Conservation (phyloP, 2,113 vertebrate species). For the Pan paniscus region DNA sequence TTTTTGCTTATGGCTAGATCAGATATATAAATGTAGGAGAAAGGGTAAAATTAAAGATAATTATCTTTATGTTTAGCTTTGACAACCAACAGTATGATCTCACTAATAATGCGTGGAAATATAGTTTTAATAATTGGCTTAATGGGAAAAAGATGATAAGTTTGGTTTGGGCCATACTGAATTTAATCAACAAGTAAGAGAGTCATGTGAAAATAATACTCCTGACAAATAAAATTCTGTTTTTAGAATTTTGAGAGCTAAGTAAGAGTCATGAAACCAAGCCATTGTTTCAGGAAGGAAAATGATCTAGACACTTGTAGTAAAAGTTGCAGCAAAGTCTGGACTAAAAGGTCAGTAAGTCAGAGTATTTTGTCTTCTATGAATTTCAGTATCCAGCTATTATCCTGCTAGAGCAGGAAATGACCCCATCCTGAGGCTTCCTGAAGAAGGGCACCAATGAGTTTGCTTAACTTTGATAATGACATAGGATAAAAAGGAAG, state of each 20-base stretch:
- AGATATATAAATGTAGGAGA: neutral
- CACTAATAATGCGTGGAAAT: neutral
- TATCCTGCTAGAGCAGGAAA: neutral
- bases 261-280: neutral
- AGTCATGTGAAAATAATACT: neutral
- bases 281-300: neutral
- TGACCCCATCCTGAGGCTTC: neutral
- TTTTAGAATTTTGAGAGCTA: neutral
- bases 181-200: neutral
- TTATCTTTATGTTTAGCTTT: neutral
- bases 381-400: neutral
- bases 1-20: neutral
- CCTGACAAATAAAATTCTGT: neutral
- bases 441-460: neutral
- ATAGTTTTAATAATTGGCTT: neutral
- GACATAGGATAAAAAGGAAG: neutral
- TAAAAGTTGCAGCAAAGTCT: neutral
- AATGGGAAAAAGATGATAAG: neutral
- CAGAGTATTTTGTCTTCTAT: neutral
- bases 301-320: neutral
- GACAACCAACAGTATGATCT: neutral
- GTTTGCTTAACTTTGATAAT: neutral
- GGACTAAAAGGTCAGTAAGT: neutral
- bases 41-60: neutral
- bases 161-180: neutral